phyloP scores from a whole-genome alignment of 2,888 invertebrate species.

The Andrena chrysosceles region DNA sequence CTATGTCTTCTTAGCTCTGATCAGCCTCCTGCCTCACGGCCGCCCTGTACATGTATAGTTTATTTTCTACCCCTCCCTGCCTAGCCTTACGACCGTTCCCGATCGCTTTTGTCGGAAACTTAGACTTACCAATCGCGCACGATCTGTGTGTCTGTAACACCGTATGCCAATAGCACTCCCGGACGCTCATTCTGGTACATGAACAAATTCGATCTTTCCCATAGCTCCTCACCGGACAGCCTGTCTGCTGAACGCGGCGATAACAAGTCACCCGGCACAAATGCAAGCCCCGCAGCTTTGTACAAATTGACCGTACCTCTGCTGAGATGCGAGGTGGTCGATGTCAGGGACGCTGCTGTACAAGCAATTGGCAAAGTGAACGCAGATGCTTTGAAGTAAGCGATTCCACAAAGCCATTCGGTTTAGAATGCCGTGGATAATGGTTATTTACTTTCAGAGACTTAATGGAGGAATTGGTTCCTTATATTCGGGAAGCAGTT shows the following conservation, averaged over 20 bases:
- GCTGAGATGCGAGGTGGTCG: conserved; percentile 95
- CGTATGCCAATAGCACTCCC: neutral
- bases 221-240: conserved; percentile 96
- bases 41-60: conserved; percentile 43
- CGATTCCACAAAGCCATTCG: neutral
- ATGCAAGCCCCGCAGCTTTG: conserved; percentile 93
- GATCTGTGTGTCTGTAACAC: conserved; percentile 32
- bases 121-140: conserved; percentile 48
- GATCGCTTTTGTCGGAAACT: conserved; percentile 59
- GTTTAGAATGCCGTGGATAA: neutral
- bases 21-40: conserved; percentile 49
- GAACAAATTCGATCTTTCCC: conserved; percentile 71
- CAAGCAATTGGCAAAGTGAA: conserved; percentile 98
- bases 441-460: conserved; percentile 88
- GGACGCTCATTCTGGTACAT: neutral
- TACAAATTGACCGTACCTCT: conserved; percentile 97
- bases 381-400: conserved; percentile 96
- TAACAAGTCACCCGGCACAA: conserved; percentile 89
- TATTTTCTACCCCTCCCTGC: conserved; percentile 55
- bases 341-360: conserved; percentile 97
- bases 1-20: conserved; percentile 52
- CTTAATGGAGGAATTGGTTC: conserved; percentile 97
- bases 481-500: conserved; percentile 97
- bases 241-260: conserved; percentile 93
- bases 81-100: conserved; percentile 71